phyloP scores from a whole-genome alignment of 1,140 invertebrate species.

The Drosophila funebris region DNA sequence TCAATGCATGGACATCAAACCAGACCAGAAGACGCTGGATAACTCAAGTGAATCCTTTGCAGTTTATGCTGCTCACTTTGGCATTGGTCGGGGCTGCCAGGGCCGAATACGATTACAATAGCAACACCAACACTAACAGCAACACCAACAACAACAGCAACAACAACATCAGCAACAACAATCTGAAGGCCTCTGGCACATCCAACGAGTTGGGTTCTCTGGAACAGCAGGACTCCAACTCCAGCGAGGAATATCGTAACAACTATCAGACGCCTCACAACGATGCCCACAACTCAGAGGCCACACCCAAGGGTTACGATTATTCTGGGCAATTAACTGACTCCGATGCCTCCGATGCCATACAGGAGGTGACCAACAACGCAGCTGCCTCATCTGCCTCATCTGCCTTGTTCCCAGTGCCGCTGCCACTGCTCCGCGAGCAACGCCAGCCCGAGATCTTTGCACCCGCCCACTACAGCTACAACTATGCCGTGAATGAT shows the following conservation, averaged over 20 bases:
- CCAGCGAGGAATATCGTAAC: slow-evolving; percentile 56
- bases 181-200: slow-evolving; percentile 21
- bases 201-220: slow-evolving; percentile 34
- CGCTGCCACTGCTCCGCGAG: slow-evolving; percentile 42
- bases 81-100: slow-evolving; percentile 25
- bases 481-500: slow-evolving; percentile 63
- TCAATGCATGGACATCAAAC: background rate
- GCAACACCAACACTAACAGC: background rate
- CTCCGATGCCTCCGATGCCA: slow-evolving; percentile 30
- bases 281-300: slow-evolving; percentile 54
- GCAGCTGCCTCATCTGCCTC: background rate
- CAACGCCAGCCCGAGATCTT: slow-evolving; percentile 42
- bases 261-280: slow-evolving; percentile 52
- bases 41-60: slow-evolving; percentile 2
- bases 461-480: slow-evolving; percentile 62
- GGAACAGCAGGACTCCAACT: slow-evolving; percentile 36
- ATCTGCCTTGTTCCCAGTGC: slow-evolving; percentile 18
- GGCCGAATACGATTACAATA: slow-evolving; percentile 51
- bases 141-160: slow-evolving; percentile 26
- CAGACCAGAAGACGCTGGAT: too few relatives aligned
- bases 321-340: slow-evolving; percentile 16
- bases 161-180: slow-evolving; percentile 6
- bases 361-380: too few relatives aligned
- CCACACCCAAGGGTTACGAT: slow-evolving; percentile 63
- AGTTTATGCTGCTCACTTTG: slow-evolving; percentile 49